These are phyloP conservation scores for Zaprionus ghesquierei DNA, from an alignment of 1,140 invertebrate species.

Conservation along the genomic window DNA sequence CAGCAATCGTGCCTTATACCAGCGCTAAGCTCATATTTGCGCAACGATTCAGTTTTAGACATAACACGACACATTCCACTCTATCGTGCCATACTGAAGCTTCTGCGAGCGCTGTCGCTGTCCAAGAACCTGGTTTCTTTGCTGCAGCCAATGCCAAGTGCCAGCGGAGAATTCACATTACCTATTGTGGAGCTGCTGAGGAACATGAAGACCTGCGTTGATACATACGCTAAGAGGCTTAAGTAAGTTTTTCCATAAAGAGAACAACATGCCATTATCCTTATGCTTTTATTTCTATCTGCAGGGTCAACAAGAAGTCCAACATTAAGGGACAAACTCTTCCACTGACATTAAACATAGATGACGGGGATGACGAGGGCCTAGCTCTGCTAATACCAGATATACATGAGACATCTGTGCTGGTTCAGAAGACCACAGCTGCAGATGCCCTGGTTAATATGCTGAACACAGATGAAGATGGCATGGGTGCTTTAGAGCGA, in stretches of 20 bases:
- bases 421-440: conserved; percentile 89
- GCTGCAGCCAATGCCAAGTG: conserved; percentile 85
- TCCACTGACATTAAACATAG: conserved; percentile 78
- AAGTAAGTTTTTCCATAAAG: conserved; percentile 85
- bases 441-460: conserved; percentile 80
- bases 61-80: conserved; percentile 97
- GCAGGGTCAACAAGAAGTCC: conserved; percentile 83
- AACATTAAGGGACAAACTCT: conserved; percentile 82
- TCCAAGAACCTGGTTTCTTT: conserved; percentile 87
- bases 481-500: conserved; percentile 82
- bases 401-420: conserved; percentile 91
- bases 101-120: conserved; percentile 91
- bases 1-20: conserved; percentile 92
- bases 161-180: conserved; percentile 70
- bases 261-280: neutral
- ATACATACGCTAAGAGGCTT: conserved; percentile 93
- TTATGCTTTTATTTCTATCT: neutral
- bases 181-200: conserved; percentile 88
- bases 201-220: conserved; percentile 95
- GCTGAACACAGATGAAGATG: conserved; percentile 76
- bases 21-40: conserved; percentile 94
- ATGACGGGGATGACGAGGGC: conserved; percentile 90
- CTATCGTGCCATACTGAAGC: conserved; percentile 91
- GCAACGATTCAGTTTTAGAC: conserved; percentile 97
- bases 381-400: conserved; percentile 93